Evolutionary conservation across 30 jellyfish, hydroid and myxozoan genomes (phyloP).

Genomic region (Hydra vulgaris): DNA sequence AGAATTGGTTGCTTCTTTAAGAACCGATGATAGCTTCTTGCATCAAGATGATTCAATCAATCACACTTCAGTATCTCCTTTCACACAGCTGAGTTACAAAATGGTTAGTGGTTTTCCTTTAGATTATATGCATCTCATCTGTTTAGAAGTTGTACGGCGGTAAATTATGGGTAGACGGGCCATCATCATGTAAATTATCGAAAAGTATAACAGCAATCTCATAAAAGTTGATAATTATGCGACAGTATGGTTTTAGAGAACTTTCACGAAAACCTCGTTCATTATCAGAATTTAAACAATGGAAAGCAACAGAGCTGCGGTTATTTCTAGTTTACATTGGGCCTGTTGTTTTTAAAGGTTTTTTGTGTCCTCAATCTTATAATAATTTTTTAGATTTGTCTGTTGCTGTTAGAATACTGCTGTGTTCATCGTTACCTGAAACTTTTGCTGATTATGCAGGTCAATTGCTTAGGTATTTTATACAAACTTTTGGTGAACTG

Average conservation of each 20-base stretch:
- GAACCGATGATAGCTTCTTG: constrained; percentile 5
- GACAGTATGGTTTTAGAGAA: constrained; percentile 14
- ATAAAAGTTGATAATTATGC: background rate
- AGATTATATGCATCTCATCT: constrained; percentile 11
- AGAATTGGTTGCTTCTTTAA: constrained; percentile 1
- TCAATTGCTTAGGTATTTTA: background rate
- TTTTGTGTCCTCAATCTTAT: background rate
- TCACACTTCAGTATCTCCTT: background rate
- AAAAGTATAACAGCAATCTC: constrained; percentile 12
- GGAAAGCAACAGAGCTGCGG: constrained; percentile 49
- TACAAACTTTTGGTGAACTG: background rate
- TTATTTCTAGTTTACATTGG: constrained; percentile 43
- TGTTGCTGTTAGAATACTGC: background rate
- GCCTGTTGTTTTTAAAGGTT: constrained; percentile 20
- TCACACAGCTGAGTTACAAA: background rate
- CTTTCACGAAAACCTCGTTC: constrained; percentile 38
- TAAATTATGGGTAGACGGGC: constrained; percentile 9
- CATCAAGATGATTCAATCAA: background rate
- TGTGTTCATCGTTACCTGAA: background rate
- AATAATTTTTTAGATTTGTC: background rate
- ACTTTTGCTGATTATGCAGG: background rate
- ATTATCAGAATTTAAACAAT: constrained; percentile 9
- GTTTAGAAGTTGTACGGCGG: constrained; percentile 27
- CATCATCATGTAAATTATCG: constrained; percentile 23
- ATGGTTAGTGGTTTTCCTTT: background rate